These are phyloP conservation scores for Spodoptera picta DNA, from an alignment of 2,888 invertebrate species.

Conservation along the genomic window DNA sequence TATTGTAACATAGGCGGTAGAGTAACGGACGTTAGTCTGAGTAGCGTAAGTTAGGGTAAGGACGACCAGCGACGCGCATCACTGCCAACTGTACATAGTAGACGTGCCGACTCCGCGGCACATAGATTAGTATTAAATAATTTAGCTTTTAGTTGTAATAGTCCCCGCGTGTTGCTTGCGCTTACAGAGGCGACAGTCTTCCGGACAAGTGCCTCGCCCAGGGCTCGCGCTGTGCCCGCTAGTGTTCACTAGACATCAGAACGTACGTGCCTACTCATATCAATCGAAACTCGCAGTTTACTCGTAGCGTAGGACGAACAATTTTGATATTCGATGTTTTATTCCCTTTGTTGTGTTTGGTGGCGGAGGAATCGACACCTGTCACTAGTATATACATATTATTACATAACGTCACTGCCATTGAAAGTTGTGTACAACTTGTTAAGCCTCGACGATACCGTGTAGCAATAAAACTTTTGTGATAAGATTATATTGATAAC, in stretches of 20 bases:
- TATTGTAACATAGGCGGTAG: slow-evolving; percentile 68
- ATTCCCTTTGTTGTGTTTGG: slow-evolving; percentile 63
- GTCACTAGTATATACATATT: slow-evolving; percentile 63
- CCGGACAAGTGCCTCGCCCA: slow-evolving; percentile 75
- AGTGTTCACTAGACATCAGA: slow-evolving; percentile 79
- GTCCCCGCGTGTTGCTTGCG: slow-evolving; percentile 64
- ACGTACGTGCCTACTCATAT: slow-evolving; percentile 78
- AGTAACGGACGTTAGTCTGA: slow-evolving; percentile 73
- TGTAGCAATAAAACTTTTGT: slow-evolving; percentile 84
- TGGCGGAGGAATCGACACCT: slow-evolving; percentile 75
- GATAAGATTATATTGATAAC: slow-evolving; percentile 75
- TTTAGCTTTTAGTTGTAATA: slow-evolving; percentile 65
- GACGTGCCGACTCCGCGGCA: slow-evolving; percentile 56
- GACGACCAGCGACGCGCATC: slow-evolving; percentile 83
- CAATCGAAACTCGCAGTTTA: slow-evolving; percentile 73
- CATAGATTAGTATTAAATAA: slow-evolving; percentile 65
- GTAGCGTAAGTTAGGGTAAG: slow-evolving; percentile 67
- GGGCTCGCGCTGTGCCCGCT: slow-evolving; percentile 57
- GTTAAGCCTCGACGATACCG: slow-evolving; percentile 68
- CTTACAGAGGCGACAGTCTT: slow-evolving; percentile 59
- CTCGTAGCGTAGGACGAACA: slow-evolving; percentile 67
- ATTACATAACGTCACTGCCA: slow-evolving; percentile 67
- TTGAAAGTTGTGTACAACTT: slow-evolving; percentile 47
- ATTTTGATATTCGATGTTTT: slow-evolving; percentile 71
- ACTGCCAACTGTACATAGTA: slow-evolving; percentile 87